These are phyloP conservation scores for Meteorus sp. DNA, from an alignment of 1,140 invertebrate species.

Conservation along the genomic window DNA sequence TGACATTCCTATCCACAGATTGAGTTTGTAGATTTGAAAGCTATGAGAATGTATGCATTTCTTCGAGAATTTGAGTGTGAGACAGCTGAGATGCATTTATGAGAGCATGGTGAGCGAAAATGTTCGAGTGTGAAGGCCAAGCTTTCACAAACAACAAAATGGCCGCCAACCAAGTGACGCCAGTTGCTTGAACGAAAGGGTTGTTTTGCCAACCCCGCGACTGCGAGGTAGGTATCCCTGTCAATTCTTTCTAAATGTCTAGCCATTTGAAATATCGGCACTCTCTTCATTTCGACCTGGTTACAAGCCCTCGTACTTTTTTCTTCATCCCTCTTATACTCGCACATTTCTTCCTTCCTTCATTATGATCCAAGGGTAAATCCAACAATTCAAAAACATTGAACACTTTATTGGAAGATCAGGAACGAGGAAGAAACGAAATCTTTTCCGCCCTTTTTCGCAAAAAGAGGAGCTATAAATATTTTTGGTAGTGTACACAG, in stretches of 20 bases:
- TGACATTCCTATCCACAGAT: background rate
- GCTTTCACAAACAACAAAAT: conserved; percentile 58
- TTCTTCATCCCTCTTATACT: background rate
- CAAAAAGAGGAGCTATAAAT: background rate
- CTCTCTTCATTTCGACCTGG: background rate
- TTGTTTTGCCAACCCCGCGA: conserved; percentile 46
- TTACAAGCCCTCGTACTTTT: background rate
- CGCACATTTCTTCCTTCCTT: background rate
- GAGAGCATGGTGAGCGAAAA: background rate
- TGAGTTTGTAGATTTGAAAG: background rate
- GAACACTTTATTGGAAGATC: conserved; percentile 2
- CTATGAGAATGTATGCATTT: background rate
- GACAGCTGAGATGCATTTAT: background rate
- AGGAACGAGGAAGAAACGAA: background rate
- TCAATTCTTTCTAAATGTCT: conserved; percentile 12
- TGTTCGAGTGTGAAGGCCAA: conserved; percentile 26
- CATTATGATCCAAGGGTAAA: background rate
- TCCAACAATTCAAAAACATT: conserved; percentile 3
- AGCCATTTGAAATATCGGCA: background rate
- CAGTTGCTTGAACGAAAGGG: conserved; percentile 40
- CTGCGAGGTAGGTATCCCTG: background rate
- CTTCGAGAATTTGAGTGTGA: background rate
- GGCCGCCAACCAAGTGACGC: conserved; percentile 40
- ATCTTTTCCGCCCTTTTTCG: background rate
- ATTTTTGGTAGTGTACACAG: background rate